A percentile compares a stretch with the other conserved stretches of the same genome.
These are phyloP conservation scores for Grus americana DNA, from an alignment of 2,113 vertebrate species.

Conservation along the genomic window DNA sequence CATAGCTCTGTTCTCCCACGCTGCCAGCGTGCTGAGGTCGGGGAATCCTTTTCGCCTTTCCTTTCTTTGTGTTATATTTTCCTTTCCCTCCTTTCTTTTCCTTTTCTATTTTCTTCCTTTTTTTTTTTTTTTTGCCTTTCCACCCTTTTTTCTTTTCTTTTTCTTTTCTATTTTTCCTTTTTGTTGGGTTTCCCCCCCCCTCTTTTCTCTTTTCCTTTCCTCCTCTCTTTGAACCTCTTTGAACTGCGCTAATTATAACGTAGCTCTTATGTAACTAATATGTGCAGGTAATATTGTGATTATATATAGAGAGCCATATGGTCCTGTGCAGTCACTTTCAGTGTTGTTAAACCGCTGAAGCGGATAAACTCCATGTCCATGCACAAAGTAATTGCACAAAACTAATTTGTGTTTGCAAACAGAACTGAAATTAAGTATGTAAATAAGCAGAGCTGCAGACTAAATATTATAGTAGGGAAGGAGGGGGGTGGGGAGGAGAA, in stretches of 20 bases:
- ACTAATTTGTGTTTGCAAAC: conserved; percentile 82
- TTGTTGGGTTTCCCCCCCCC: neutral
- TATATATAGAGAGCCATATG: conserved; percentile 75
- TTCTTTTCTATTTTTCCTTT: neutral
- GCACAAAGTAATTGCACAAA: conserved; percentile 78
- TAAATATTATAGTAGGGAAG: conserved; percentile 67
- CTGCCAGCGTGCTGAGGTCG: neutral
- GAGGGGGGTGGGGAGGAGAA: neutral
- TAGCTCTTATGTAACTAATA: conserved; percentile 76
- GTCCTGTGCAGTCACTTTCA: conserved; percentile 51
- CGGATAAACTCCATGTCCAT: conserved; percentile 70
- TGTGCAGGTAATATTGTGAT: conserved; percentile 77
- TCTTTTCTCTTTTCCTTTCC: neutral
- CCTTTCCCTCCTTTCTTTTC: neutral
- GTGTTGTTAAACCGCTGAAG: conserved; percentile 68
- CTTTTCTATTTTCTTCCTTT: neutral
- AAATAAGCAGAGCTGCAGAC: conserved; percentile 76
- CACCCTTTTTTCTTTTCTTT: neutral
- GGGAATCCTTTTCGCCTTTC: neutral
- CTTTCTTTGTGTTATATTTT: neutral
- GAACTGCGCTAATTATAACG: conserved; percentile 56
- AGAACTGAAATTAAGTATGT: conserved; percentile 77
- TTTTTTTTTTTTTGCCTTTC: neutral
- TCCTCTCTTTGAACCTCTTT: neutral
- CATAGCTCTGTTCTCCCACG: conserved; percentile 4